Evolutionary conservation across 2,113 vertebrate species (phyloP), one percentile per base, ranked within the genome.

Genomic region (Dolichotis patagonum): DNA sequence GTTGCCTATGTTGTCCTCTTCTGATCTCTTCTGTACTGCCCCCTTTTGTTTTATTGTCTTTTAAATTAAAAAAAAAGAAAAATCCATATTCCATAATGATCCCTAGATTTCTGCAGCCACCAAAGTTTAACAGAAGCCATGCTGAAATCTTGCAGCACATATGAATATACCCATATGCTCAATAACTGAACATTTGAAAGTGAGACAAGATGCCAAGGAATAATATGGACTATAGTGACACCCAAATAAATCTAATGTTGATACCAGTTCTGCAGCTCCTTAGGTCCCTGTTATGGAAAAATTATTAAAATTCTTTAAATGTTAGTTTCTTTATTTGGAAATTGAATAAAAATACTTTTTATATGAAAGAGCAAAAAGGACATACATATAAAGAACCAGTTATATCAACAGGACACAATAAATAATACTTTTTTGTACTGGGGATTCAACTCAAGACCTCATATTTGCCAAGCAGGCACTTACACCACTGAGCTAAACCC

Each of bases 341-440:
- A 77, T 82, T 81, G 11, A 80, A 35, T 92, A 65, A 95, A 86
- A 97, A 28, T 80, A 62, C 3, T 11, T 90, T 5, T 92, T 78
- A 3, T 63, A 56, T 58, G 85, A 63, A 49, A 77, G 10, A 82
- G 60, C 43, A 62, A 93, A 82, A 32, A 58, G 5, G 38, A 77
- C 46, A 77, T 30, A 77, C 4, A 71, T 82, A 88, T n/a, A 62
- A 93, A 95, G 11, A 63, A 11, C 7, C 46, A 92, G 54, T 1
- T 83, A 5, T 6, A 56, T 30, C n/a, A 54, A 54, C 35, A 84
- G 28, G 28, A 65, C 41, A 32, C 80, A 90, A 67, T 86, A n/a
- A 95, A 97, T 56, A 38, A 35, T 88, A 83, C 24, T 24, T 58
- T 28, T 90, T 96, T 35, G n/a, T n/a, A n/a, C n/a, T n/a, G n/a